Evolutionary conservation across 2,797 vertebrate species (phyloP), one percentile per base, ranked within the genome.

Genomic region (Darevskia mixta): DNA sequence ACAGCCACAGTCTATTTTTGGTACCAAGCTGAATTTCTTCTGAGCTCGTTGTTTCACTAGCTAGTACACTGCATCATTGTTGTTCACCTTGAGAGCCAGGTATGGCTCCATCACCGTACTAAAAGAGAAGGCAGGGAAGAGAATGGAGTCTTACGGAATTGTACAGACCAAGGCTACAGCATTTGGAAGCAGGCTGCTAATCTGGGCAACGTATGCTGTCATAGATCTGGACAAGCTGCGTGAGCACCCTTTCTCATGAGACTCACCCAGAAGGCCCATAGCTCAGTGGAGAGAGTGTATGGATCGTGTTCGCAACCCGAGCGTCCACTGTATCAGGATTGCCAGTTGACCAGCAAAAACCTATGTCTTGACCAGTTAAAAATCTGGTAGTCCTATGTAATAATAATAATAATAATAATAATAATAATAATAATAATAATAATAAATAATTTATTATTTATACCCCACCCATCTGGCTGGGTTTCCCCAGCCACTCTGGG

Each of bases 31-130:
- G 66, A 45, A 23, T 0, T 49, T 73, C 1, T 80, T 88, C 4
- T 61, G 5, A 77, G 38, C 45, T 49, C 83, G 23, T 2, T 17
- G 13, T 82, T 90, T 83, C 84, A 79, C 83, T 88, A 32, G 73
- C 67, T 88, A 49, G 4, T 77, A 55, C 17, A 35, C 58, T 67
- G 5, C 38, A 83, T 87, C 88, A 25, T 45, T 69, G 15, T 27
- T n/a, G 78, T 82, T 87, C 76, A 85, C 85, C 64, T 69, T 69
- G 76, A 55, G 77, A 18, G 13, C 18, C 3, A 41, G 10, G 2
- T 10, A 0, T 18, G 1, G 35, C 35, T 43, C 0, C 87, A 80
- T 55, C 10, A 18, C 18, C 13, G 38, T 66, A 61, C 20, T 78
- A 1, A 13, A 84, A 7, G 27, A 58, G 38, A 35, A 55, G 49